A percentile compares a stretch with the other conserved stretches of the same genome.
Conservation (phyloP, 2,113 vertebrate species). For the Pluvialis apricaria region DNA sequence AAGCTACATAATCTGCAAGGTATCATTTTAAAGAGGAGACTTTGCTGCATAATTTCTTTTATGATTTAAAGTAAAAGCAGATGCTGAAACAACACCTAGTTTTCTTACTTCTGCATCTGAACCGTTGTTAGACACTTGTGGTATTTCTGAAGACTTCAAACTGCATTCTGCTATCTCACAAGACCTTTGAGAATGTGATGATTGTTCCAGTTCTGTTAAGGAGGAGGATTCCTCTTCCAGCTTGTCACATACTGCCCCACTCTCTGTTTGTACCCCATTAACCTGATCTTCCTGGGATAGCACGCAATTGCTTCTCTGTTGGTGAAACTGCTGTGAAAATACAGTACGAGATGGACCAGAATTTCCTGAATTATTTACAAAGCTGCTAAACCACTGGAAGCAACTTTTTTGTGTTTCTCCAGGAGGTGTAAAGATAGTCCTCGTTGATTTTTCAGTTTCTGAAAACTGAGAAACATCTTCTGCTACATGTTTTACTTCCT, state of each 20-base stretch:
- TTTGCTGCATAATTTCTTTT: background rate
- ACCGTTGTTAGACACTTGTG: background rate
- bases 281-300: background rate
- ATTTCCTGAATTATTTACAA: background rate
- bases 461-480: background rate
- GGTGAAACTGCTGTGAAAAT: constrained; percentile 72
- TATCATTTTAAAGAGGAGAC: background rate
- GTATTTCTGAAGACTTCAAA: background rate
- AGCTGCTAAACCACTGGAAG: constrained; percentile 75
- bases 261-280: background rate
- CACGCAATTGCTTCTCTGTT: background rate
- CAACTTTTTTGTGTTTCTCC: constrained; percentile 63
- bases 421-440: background rate
- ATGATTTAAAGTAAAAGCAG: background rate
- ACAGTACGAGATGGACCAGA: constrained; percentile 16
- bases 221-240: constrained; percentile 28
- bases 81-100: background rate
- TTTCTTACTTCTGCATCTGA: constrained; percentile 61
- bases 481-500: background rate
- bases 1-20: background rate
- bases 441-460: background rate
- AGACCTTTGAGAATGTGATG: constrained; percentile 4
- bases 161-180: background rate
- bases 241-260: background rate
- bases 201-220: constrained; percentile 3